phyloP scores from a whole-genome alignment of 2,888 invertebrate genomes.

The Platycheirus albimanus region DNA sequence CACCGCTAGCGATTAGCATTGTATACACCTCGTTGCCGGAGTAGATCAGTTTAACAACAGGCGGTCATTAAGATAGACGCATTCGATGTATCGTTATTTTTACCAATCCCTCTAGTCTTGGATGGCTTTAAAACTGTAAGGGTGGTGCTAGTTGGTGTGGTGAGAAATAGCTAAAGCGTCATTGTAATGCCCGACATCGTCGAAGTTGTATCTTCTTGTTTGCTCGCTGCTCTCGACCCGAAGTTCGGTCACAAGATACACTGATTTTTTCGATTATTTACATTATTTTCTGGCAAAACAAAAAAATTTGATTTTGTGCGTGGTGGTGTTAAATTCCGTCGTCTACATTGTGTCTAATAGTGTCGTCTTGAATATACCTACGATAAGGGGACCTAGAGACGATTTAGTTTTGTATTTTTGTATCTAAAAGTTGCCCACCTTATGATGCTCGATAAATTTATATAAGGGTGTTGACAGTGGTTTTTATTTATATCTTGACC shows the following conservation, averaged over 20 bases:
- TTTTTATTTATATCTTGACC: slow-evolving; percentile 63
- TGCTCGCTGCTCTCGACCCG: slow-evolving; percentile 2
- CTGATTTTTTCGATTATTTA: not conserved
- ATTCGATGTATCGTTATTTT: slow-evolving; percentile 22
- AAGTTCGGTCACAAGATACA: slow-evolving; percentile 30
- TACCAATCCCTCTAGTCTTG: slow-evolving; percentile 2
- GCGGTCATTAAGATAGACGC: slow-evolving; percentile 56
- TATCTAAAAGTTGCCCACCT: not conserved
- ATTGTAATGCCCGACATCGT: slow-evolving; percentile 38
- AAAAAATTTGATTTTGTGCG: too few species aligned
- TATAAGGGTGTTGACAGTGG: slow-evolving; percentile 64
- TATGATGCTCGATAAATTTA: slow-evolving; percentile 46
- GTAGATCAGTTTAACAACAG: slow-evolving; percentile 68
- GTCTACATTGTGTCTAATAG: slow-evolving; percentile 36
- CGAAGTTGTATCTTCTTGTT: slow-evolving; percentile 30
- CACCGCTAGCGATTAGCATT: slow-evolving; percentile 39
- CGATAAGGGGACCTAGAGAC: too few species aligned
- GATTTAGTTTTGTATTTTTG: too few species aligned
- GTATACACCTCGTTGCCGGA: slow-evolving; percentile 38
- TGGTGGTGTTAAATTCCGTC: not conserved
- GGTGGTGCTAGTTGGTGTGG: slow-evolving; percentile 41
- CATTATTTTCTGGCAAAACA: too few species aligned
- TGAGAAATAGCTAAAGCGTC: slow-evolving; percentile 20
- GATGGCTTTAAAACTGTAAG: slow-evolving; percentile 36
- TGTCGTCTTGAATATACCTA: too few species aligned